phyloP scores from a whole-genome alignment of 1,140 invertebrate species.

The Pseudobourletiella spinata region DNA sequence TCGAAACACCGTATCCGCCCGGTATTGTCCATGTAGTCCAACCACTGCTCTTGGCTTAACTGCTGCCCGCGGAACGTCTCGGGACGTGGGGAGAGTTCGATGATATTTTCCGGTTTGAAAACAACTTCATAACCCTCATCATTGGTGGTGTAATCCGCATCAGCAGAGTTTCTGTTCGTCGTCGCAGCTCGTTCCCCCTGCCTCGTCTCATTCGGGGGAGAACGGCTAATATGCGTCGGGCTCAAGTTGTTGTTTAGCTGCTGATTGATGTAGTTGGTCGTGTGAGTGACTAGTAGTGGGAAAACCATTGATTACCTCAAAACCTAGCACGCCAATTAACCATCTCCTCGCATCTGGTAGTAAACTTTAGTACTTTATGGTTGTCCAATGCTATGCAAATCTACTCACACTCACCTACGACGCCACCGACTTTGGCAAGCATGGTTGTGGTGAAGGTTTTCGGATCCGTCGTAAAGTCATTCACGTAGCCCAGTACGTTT shows the following conservation, averaged over 20 bases:
- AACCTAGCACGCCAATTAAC: too few species aligned
- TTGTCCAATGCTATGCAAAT: too few species aligned
- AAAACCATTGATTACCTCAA: too few species aligned
- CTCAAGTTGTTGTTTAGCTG: not conserved
- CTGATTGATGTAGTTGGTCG: too few species aligned
- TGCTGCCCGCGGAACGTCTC: slow-evolving; percentile 52
- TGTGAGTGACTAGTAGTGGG: too few species aligned
- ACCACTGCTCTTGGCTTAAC: slow-evolving; percentile 58
- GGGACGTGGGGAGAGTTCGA: slow-evolving; percentile 42
- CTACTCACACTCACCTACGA: slow-evolving; percentile 21
- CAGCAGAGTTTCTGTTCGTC: slow-evolving; percentile 6
- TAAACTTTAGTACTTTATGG: too few species aligned
- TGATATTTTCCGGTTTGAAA: slow-evolving; percentile 40
- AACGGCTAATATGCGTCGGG: not conserved
- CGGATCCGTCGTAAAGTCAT: slow-evolving; percentile 31
- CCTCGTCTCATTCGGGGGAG: not conserved
- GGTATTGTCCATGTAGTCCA: slow-evolving; percentile 60
- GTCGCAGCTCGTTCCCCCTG: not conserved
- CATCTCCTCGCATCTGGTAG: too few species aligned
- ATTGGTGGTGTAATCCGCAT: slow-evolving; percentile 31
- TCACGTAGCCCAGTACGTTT: slow-evolving; percentile 20
- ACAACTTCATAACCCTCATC: slow-evolving; percentile 56
- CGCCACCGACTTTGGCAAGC: slow-evolving; percentile 22
- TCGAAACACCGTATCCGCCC: slow-evolving; percentile 63
- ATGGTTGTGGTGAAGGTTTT: slow-evolving; percentile 20